Conservation (phyloP, 2,888 invertebrate genomes). For the Rotaria macrura region DNA sequence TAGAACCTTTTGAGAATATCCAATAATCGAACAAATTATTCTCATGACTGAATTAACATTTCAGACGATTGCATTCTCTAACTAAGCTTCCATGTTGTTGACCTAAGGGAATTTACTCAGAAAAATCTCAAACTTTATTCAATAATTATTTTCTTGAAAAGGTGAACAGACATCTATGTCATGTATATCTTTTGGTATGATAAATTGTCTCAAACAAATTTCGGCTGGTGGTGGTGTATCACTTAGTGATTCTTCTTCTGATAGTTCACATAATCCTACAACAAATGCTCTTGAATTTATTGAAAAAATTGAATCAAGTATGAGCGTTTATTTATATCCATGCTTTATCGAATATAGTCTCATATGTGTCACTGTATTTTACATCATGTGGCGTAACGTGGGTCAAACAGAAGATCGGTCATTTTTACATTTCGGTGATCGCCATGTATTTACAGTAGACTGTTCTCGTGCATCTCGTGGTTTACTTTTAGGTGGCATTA, state of each 20-base stretch:
- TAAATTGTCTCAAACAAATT: too few species aligned
- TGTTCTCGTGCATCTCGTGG: conserved; percentile 27
- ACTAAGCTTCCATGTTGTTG: too few species aligned
- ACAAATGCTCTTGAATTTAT: not conserved
- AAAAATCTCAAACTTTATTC: too few species aligned
- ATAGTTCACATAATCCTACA: not conserved
- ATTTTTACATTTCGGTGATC: not conserved
- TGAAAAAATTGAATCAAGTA: not conserved
- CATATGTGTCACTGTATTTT: conserved; percentile 29
- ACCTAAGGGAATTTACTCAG: too few species aligned
- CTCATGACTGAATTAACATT: too few species aligned
- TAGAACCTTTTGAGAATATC: too few species aligned
- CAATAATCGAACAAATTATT: too few species aligned
- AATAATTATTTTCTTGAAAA: too few species aligned
- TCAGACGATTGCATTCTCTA: too few species aligned
- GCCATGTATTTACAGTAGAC: conserved; percentile 25
- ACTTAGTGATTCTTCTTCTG: not conserved
- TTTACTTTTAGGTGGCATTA: conserved; percentile 23
- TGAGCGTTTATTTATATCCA: conserved; percentile 30
- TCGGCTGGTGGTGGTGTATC: not conserved
- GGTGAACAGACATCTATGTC: too few species aligned
- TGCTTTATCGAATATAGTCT: conserved; percentile 30
- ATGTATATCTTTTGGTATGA: too few species aligned
- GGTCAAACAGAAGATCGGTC: conserved; percentile 15
- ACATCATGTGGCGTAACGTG: conserved; percentile 28